Evolutionary conservation across 2,113 vertebrate species (phyloP).

Genomic region (Heliornis fulica): DNA sequence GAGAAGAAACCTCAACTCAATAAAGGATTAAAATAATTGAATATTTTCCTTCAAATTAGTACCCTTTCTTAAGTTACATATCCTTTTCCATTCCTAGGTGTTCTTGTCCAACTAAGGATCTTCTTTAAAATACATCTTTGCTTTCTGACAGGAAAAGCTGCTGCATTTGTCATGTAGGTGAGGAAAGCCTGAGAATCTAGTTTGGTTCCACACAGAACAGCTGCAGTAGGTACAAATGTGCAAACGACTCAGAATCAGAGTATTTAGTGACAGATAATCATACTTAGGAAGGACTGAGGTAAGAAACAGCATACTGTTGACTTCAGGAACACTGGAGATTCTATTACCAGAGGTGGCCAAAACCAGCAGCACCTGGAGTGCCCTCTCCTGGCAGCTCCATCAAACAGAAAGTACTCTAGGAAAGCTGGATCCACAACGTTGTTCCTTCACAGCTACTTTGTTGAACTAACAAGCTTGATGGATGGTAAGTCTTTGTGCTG

Average conservation of each 20-base stretch:
- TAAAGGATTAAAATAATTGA: background rate
- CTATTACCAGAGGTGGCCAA: background rate
- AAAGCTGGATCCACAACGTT: background rate
- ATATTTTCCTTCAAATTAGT: background rate
- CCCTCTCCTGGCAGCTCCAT: background rate
- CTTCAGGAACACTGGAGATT: background rate
- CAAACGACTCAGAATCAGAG: background rate
- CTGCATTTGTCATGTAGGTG: rapidly evolving
- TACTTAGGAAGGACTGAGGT: background rate
- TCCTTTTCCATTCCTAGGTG: background rate
- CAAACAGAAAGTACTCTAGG: background rate
- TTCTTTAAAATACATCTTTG: background rate
- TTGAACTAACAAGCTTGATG: background rate
- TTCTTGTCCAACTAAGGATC: background rate
- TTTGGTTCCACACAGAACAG: background rate
- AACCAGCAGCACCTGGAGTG: background rate
- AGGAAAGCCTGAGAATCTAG: background rate
- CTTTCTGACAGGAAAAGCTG: background rate
- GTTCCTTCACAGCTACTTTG: background rate
- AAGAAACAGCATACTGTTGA: background rate
- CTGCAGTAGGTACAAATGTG: background rate
- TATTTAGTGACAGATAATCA: background rate
- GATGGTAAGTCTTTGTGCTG: background rate
- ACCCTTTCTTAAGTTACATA: background rate
- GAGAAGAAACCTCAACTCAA: background rate